phyloP scores from a whole-genome alignment of 2,888 invertebrate genomes.

The Dryobota labecula region DNA sequence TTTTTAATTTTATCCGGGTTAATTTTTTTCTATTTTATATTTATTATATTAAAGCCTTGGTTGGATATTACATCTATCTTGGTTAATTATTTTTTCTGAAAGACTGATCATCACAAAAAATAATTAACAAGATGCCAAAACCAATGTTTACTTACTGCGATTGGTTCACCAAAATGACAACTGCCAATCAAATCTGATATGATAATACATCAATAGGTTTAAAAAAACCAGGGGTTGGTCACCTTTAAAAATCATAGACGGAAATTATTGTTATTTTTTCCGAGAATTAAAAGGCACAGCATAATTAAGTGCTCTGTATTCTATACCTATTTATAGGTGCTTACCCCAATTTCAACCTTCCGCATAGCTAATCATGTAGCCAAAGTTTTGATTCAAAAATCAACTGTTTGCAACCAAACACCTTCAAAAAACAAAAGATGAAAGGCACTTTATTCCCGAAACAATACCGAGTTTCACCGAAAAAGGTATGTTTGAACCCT shows the following conservation, averaged over 20 bases:
- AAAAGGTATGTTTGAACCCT: slow-evolving; percentile 43
- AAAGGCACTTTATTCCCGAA: slow-evolving; percentile 31
- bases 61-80: no score
- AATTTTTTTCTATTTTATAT: no score
- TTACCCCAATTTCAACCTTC: neutral
- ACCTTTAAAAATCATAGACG: neutral
- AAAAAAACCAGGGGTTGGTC: neutral
- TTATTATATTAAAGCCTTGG: no score
- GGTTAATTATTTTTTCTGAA: no score
- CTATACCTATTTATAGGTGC: neutral
- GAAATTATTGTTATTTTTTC: neutral
- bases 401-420: slow-evolving; percentile 4
- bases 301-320: no score
- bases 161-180: neutral
- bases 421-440: slow-evolving; percentile 9
- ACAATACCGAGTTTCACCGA: slow-evolving; percentile 25
- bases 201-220: neutral
- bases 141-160: neutral
- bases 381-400: neutral
- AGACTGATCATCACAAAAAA: neutral
- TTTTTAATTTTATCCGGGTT: no score
- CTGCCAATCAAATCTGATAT: neutral
- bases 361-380: slow-evolving; percentile 6
- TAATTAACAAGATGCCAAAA: neutral
- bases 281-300: neutral